Evolutionary conservation across 2,113 vertebrate species (phyloP).

Genomic region (Crotophaga sulcirostris): DNA sequence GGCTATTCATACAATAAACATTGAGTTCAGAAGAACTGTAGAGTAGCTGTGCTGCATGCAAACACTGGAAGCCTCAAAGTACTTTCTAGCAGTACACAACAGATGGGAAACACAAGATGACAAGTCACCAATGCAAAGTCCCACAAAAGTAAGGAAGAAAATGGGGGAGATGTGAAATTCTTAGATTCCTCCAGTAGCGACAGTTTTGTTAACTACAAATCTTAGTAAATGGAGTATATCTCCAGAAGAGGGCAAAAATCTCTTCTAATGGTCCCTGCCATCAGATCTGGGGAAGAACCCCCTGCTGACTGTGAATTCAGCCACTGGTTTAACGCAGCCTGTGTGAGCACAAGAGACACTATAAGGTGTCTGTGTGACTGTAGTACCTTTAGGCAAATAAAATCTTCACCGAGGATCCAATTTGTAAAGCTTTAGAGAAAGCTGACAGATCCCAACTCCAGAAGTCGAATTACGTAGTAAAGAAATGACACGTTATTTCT

Average conservation of each 20-base stretch:
- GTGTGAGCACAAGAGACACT: neutral
- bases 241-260: neutral
- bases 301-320: neutral
- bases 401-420: neutral
- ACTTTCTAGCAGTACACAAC: neutral
- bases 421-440: neutral
- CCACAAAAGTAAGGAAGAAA: neutral
- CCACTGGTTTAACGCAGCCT: neutral
- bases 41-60: neutral
- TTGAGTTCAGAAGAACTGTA: neutral
- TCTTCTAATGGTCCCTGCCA: neutral
- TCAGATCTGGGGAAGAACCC: neutral
- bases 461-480: neutral
- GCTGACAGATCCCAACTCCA: neutral
- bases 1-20: neutral
- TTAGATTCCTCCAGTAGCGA: neutral
- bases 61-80: neutral
- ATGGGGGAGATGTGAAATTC: neutral
- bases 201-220: neutral
- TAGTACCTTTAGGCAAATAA: neutral
- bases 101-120: neutral
- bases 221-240: neutral
- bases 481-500: neutral
- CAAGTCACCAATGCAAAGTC: neutral
- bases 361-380: neutral